These are phyloP conservation scores for Tetramorium alpestre DNA, from an alignment of 1,140 invertebrate species.

Conservation along the genomic window DNA sequence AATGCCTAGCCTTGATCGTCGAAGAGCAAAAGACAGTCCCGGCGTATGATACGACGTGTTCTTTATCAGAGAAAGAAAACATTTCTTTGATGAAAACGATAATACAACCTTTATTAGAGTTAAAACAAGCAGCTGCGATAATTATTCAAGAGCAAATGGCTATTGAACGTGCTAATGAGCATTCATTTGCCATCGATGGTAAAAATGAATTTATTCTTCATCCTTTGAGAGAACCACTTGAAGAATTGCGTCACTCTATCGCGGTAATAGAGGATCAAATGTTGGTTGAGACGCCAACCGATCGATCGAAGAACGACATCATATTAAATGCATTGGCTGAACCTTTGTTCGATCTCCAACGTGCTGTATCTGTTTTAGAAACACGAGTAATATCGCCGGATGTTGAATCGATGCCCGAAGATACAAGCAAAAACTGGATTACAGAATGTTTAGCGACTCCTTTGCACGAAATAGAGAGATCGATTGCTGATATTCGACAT, in stretches of 20 bases:
- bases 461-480: slow-evolving; percentile 75
- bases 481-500: slow-evolving; percentile 73
- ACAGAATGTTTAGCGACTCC: slow-evolving; percentile 71
- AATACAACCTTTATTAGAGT: slow-evolving; percentile 53
- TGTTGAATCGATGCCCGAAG: slow-evolving; percentile 51
- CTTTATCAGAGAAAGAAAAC: slow-evolving; percentile 56
- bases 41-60: slow-evolving; percentile 78
- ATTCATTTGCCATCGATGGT: slow-evolving; percentile 21
- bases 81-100: slow-evolving; percentile 54
- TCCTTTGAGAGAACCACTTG: slow-evolving; percentile 64
- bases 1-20: slow-evolving; percentile 85
- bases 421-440: slow-evolving; percentile 55
- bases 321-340: slow-evolving; percentile 77
- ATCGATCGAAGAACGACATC: background rate
- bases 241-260: slow-evolving; percentile 70
- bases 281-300: slow-evolving; percentile 48
- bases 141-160: slow-evolving; percentile 65
- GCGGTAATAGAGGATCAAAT: slow-evolving; percentile 73
- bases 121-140: slow-evolving; percentile 58
- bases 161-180: slow-evolving; percentile 60
- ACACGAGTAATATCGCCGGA: slow-evolving; percentile 79
- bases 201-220: slow-evolving; percentile 8
- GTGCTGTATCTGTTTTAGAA: slow-evolving; percentile 84
- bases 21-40: slow-evolving; percentile 82
- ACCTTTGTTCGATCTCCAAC: slow-evolving; percentile 81